Conservation (phyloP, 2,888 invertebrate species). For the Biston stratarius region DNA sequence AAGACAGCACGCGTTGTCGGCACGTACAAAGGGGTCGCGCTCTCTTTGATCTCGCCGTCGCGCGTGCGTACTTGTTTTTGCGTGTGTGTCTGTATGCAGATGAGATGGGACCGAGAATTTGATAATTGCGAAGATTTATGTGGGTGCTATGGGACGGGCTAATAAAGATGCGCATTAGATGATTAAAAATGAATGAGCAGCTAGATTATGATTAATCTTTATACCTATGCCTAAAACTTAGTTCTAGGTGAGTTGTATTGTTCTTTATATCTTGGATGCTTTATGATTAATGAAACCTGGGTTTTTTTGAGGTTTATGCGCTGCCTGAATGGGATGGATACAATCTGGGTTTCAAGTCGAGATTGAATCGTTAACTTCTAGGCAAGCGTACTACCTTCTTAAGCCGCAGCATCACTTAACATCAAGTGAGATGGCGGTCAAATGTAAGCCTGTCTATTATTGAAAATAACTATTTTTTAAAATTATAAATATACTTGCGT, state of each 20-base stretch:
- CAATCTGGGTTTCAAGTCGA: too few species aligned
- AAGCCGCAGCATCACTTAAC: too few species aligned
- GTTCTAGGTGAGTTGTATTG: background rate
- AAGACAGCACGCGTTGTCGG: constrained; percentile 83
- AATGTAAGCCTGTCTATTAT: too few species aligned
- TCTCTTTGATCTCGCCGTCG: constrained; percentile 84
- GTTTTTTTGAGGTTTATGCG: too few species aligned
- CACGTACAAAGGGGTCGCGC: constrained; percentile 82
- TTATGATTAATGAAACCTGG: background rate
- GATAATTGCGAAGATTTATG: constrained; percentile 86
- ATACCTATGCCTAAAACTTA: constrained; percentile 13
- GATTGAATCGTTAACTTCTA: too few species aligned
- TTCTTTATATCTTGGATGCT: constrained; percentile 3
- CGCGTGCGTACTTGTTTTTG: constrained; percentile 76
- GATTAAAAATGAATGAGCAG: constrained; percentile 47
- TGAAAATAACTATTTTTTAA: too few species aligned
- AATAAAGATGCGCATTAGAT: constrained; percentile 46
- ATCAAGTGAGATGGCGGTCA: too few species aligned
- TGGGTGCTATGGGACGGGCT: constrained; percentile 53
- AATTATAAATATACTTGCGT: too few species aligned
- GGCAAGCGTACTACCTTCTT: too few species aligned
- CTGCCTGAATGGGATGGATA: too few species aligned
- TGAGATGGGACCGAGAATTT: constrained; percentile 80
- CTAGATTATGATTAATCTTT: constrained; percentile 28
- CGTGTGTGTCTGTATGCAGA: constrained; percentile 78